Evolutionary conservation across 2,888 invertebrate species (phyloP).

Genomic region (Caenorhabditis doughertyi): DNA sequence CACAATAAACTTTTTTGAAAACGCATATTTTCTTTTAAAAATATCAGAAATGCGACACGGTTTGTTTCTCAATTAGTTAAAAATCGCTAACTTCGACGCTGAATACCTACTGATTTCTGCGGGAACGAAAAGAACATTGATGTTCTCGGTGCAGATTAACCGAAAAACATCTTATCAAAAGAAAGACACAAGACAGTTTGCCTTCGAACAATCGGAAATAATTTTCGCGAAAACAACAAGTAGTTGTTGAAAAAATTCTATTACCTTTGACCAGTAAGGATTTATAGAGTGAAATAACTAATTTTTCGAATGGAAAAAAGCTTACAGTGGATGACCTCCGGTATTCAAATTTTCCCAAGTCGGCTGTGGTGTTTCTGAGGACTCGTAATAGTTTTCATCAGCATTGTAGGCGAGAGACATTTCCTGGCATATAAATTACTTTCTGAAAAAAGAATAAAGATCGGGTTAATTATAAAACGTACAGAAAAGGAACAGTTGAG

Average conservation of each 20-base stretch:
- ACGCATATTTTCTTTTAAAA: neutral
- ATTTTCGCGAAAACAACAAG: neutral
- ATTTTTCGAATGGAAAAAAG: conserved; percentile 12
- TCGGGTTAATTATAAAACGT: neutral
- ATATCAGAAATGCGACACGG: neutral
- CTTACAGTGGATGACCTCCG: neutral
- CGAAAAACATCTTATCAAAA: conserved; percentile 20
- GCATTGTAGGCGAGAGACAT: neutral
- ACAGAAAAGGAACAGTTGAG: too few species aligned
- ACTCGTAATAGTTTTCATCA: conserved; percentile 6
- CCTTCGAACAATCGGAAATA: neutral
- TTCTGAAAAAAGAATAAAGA: neutral
- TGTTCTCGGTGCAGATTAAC: conserved; percentile 1
- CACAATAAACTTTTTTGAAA: neutral
- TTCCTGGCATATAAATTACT: neutral
- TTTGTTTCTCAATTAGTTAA: neutral
- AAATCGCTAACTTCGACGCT: neutral
- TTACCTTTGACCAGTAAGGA: too few species aligned
- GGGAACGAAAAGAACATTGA: neutral
- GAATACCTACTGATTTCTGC: too few species aligned
- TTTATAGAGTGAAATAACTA: neutral
- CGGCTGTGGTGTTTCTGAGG: conserved; percentile 7
- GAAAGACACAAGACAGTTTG: neutral
- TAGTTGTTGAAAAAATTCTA: neutral
- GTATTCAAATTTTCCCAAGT: neutral